Evolutionary conservation across 2,888 invertebrate species (phyloP), one percentile per base, ranked within the genome.

Genomic region (Drepanosiphum platanoidis): DNA sequence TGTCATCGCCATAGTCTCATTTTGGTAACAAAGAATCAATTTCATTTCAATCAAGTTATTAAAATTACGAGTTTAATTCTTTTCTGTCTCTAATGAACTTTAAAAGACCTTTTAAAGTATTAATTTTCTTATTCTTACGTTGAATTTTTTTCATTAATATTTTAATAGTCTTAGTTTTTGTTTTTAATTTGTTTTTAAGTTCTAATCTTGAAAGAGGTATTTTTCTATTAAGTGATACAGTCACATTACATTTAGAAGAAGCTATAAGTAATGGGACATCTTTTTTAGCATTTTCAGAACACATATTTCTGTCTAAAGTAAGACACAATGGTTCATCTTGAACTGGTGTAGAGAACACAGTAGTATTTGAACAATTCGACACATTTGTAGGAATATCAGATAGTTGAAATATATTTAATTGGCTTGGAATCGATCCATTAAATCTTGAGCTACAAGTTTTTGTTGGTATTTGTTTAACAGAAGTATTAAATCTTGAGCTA

Each of bases 271-370:
- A 77, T 61, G 61, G 8, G 27, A 5, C 1, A 27, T 61, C 36
- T 27, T 58, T 27, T 61, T 77, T 61, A 46, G 46, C 32, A 61
- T 27, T 61, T 46, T 36, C 39, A 22, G n/a, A 46, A 61, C 15
- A 61, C 52, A 61, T n/a, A n/a, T 77, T n/a, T 77, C 61, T 27
- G 15, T 77, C 61, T 77, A 27, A n/a, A 61, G 61, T 36, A 34
- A 34, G 58, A 75, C 58, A 58, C 22, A 75, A 75, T 58, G 61
- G 77, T 61, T 77, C 61, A 61, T 58, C 27, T 77, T 77, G 77
- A 61, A 77, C 36, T 77, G 61, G 27, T 77, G 77, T 77, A 74
- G 32, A 46, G 22, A 74, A 8, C 2, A 18, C 36, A 11, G n/a
- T n/a, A 64, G 64, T 30, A 64, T 5, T n/a, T n/a, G n/a, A n/a